phyloP scores from a whole-genome alignment of 2,888 invertebrate species.

The Agrypnus murinus region DNA sequence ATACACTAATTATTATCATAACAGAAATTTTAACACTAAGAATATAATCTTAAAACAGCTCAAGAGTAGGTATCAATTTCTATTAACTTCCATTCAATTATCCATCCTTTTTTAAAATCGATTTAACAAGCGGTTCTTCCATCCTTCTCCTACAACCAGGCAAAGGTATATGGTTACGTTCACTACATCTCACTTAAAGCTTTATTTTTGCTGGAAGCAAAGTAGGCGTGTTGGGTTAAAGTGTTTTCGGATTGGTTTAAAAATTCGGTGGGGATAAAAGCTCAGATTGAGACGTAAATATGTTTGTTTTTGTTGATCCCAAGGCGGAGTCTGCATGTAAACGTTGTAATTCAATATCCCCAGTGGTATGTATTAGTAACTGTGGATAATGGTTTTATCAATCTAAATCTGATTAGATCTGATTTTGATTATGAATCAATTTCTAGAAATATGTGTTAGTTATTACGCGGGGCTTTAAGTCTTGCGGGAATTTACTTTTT shows the following conservation, averaged over 20 bases:
- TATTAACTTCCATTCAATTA: slow-evolving; percentile 39
- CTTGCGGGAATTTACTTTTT: not conserved
- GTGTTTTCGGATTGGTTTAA: slow-evolving; percentile 49
- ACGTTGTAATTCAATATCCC: slow-evolving; percentile 68
- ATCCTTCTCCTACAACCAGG: slow-evolving; percentile 37
- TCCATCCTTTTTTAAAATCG: slow-evolving; percentile 49
- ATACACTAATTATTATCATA: no score
- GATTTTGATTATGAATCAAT: slow-evolving; percentile 24
- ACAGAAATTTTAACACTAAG: not conserved
- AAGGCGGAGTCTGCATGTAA: slow-evolving; percentile 66
- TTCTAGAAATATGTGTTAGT: slow-evolving; percentile 5
- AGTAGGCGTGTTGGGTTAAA: slow-evolving; percentile 62
- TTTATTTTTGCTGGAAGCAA: slow-evolving; percentile 64
- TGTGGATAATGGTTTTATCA: slow-evolving; percentile 70
- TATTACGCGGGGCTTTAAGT: not conserved
- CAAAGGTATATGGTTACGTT: slow-evolving; percentile 27
- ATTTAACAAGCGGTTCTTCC: slow-evolving; percentile 42
- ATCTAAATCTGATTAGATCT: slow-evolving; percentile 55
- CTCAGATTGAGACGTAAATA: slow-evolving; percentile 71
- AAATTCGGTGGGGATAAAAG: slow-evolving; percentile 62
- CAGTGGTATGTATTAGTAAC: slow-evolving; percentile 67
- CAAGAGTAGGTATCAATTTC: slow-evolving; percentile 8
- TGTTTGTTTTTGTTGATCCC: slow-evolving; percentile 69
- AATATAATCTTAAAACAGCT: slow-evolving; percentile 15
- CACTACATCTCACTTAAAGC: slow-evolving; percentile 65